Evolutionary conservation across 2,113 vertebrate species (phyloP), one percentile per base, ranked within the genome.

Genomic region (Protomyctophum bolini): DNA sequence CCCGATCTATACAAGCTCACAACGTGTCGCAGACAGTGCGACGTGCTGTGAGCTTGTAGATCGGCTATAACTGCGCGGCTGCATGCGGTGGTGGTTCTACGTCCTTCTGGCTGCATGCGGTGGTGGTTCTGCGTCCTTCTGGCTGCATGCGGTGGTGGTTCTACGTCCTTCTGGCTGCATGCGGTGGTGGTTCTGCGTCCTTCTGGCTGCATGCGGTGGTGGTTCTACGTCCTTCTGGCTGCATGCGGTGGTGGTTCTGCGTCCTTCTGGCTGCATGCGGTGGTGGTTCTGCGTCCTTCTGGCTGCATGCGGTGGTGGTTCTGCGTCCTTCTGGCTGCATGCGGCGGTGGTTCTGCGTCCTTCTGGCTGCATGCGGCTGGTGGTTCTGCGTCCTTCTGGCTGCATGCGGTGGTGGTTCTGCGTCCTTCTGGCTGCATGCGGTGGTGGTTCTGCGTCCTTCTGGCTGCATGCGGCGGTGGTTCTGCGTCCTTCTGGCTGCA

Each of bases 201-300:
- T 6, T 52, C 15, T 33, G n/a, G n/a, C n/a, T n/a, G n/a, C n/a
- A n/a, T n/a, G 21, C 69, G 33, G 15, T 58, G 9, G 9, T 29
- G 33, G 55, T 52, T 66, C 50, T 70, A 10, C n/a, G 9, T 28
- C 48, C 67, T 6, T 52, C 15, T 33, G n/a, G n/a, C n/a, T n/a
- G n/a, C n/a, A n/a, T n/a, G 21, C 69, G 33, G 15, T 58, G 9
- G 9, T 29, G 33, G 55, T 52, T 66, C 50, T 70, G 12, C n/a
- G 9, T 28, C 48, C 67, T 6, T 52, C 15, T 33, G n/a, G n/a
- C n/a, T n/a, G n/a, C n/a, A n/a, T n/a, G 21, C 69, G 33, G 15
- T 58, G 9, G 9, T 29, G 33, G 55, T 52, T 66, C 50, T 70
- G 12, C n/a, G 9, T 28, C 48, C 67, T 6, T 52, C 15, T 33